Percentiles rank a stretch among this genome's conserved stretches.
These are phyloP conservation scores for Sternotherus odoratus DNA, from an alignment of 2,797 vertebrate species.

Conservation along the genomic window DNA sequence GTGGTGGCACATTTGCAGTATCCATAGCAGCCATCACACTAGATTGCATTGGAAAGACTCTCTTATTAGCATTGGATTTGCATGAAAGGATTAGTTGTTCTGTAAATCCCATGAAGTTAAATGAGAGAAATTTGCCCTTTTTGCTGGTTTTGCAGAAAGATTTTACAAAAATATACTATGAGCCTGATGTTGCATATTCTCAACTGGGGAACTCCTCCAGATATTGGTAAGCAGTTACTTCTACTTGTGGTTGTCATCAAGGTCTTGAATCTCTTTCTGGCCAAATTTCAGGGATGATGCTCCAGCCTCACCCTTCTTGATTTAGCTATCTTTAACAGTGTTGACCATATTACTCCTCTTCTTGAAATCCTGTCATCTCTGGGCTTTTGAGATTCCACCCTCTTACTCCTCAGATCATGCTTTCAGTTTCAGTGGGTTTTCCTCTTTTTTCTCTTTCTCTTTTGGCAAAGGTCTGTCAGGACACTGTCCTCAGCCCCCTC, in stretches of 20 bases:
- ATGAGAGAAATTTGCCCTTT: neutral
- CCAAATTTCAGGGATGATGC: neutral
- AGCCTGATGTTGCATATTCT: neutral
- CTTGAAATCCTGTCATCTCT: neutral
- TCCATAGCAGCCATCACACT: constrained; percentile 34
- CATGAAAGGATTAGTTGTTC: constrained; percentile 1
- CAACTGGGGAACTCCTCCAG: neutral
- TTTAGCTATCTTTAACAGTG: neutral
- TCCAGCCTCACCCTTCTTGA: neutral
- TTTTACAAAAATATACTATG: neutral
- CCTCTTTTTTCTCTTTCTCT: neutral
- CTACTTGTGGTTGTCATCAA: neutral
- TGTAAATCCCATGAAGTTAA: neutral
- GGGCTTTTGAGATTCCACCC: neutral
- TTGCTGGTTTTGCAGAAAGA: neutral
- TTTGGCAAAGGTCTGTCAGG: neutral
- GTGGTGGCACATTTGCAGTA: constrained; percentile 12
- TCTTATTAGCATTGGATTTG: constrained; percentile 1
- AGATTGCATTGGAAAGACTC: neutral
- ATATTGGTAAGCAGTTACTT: neutral
- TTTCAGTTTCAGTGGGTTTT: neutral
- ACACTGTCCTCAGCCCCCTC: neutral
- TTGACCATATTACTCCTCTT: neutral
- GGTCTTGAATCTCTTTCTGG: neutral
- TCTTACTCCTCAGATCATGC: no score